Conservation (phyloP, 2,888 invertebrate genomes). For the Tridacna crocea region DNA sequence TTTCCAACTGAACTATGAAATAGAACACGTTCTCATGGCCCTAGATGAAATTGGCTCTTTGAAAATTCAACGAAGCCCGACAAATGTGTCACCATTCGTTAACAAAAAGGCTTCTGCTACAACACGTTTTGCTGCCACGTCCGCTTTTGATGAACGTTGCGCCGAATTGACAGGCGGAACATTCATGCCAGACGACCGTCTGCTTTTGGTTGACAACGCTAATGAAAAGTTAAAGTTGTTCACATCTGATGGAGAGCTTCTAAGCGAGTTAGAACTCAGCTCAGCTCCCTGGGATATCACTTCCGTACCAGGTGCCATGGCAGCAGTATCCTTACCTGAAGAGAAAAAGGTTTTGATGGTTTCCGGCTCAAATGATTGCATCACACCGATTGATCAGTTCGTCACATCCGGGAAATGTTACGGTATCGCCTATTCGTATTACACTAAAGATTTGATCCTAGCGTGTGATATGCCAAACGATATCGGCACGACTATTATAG, state of each 20-base stretch:
- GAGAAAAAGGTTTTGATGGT: slow-evolving; percentile 62
- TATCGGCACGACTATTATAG: slow-evolving; percentile 52
- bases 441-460: slow-evolving; percentile 52
- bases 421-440: slow-evolving; percentile 61
- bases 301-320: slow-evolving; percentile 60
- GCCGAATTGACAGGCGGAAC: slow-evolving; percentile 63
- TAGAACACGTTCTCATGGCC: slow-evolving; percentile 59
- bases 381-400: slow-evolving; percentile 62
- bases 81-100: slow-evolving; percentile 54
- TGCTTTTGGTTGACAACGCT: slow-evolving; percentile 58
- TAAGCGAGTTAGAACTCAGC: slow-evolving; percentile 57
- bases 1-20: slow-evolving; percentile 59
- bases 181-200: slow-evolving; percentile 56
- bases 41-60: slow-evolving; percentile 60
- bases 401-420: slow-evolving; percentile 58
- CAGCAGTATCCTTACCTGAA: slow-evolving; percentile 57
- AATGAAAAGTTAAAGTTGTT: slow-evolving; percentile 61
- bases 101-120: slow-evolving; percentile 51
- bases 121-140: slow-evolving; percentile 56
- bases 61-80: slow-evolving; percentile 44
- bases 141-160: slow-evolving; percentile 57
- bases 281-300: slow-evolving; percentile 63
- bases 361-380: slow-evolving; percentile 53
- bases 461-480: slow-evolving; percentile 57
- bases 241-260: slow-evolving; percentile 54